Conservation (phyloP, 2,888 invertebrate species). For the Portevinia maculata region DNA sequence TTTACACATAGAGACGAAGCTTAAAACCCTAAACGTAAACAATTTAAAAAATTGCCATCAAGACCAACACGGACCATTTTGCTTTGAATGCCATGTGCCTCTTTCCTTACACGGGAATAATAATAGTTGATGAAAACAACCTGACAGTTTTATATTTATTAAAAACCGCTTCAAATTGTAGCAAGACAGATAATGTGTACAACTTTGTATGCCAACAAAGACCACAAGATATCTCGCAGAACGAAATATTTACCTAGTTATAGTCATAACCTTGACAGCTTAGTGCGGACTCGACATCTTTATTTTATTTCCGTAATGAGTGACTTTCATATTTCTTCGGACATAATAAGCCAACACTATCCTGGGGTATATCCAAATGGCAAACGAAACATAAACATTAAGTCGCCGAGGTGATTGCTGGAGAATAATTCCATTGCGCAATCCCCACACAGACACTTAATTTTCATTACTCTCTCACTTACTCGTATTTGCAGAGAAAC, state of each 20-base stretch:
- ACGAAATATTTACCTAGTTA: background rate
- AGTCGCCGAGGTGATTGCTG: slow-evolving; percentile 5
- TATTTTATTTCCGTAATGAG: slow-evolving; percentile 25
- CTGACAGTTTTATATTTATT: too few species aligned
- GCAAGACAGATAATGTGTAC: too few species aligned
- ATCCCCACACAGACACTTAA: slow-evolving; percentile 21
- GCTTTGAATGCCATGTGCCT: too few species aligned
- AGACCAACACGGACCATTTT: too few species aligned
- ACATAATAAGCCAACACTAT: slow-evolving; percentile 44
- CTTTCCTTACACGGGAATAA: too few species aligned
- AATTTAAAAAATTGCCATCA: too few species aligned
- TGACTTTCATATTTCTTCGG: slow-evolving; percentile 39
- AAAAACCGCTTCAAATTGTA: too few species aligned
- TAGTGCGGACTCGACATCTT: slow-evolving; percentile 35
- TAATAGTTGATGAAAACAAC: too few species aligned
- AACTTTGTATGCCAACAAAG: background rate
- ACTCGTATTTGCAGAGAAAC: slow-evolving; percentile 24
- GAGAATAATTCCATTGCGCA: slow-evolving; percentile 23
- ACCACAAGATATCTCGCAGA: background rate
- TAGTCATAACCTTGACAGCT: background rate
- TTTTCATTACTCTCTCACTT: slow-evolving; percentile 62
- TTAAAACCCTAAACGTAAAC: too few species aligned
- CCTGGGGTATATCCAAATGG: slow-evolving; percentile 1
- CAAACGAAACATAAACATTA: slow-evolving; percentile 34
- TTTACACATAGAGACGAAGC: too few species aligned